A percentile compares a stretch with the other conserved stretches of the same genome.
phyloP scores from a whole-genome alignment of 35 echinoderm and acorn worm genomes.

The Ptychodera flava region DNA sequence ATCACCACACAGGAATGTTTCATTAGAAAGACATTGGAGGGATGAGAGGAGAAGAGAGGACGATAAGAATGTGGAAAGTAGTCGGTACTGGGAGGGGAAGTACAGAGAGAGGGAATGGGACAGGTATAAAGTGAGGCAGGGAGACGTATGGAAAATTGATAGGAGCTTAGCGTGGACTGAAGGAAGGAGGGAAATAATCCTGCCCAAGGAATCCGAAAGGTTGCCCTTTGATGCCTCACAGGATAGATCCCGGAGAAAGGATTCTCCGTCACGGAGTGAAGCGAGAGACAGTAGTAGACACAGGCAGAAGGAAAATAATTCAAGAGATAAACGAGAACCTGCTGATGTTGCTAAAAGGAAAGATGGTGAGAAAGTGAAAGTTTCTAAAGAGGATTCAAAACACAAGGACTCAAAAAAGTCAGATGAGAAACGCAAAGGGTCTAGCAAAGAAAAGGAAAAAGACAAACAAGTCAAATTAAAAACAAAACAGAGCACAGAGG shows the following conservation, averaged over 20 bases:
- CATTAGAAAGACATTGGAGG: neutral
- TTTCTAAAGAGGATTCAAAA: neutral
- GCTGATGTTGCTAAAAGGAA: slow-evolving; percentile 25
- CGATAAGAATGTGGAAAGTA: neutral
- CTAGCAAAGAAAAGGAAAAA: neutral
- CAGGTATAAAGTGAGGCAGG: slow-evolving; percentile 18
- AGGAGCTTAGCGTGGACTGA: neutral
- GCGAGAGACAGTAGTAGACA: neutral
- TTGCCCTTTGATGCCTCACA: neutral
- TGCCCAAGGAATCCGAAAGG: slow-evolving; percentile 4
- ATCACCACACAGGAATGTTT: neutral
- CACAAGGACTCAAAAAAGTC: neutral
- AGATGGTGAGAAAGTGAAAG: slow-evolving; percentile 11
- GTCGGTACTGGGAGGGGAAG: neutral
- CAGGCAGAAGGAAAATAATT: neutral
- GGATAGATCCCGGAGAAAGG: neutral
- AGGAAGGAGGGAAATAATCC: slow-evolving; percentile 12
- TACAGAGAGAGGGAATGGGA: slow-evolving; percentile 7
- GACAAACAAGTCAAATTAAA: slow-evolving; percentile 23
- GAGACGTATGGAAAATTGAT: slow-evolving; percentile 7
- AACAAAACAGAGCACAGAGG: slow-evolving; percentile 22
- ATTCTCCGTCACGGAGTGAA: neutral
- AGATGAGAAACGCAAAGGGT: neutral
- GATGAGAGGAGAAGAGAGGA: neutral
- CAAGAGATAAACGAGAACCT: neutral